Evolutionary conservation across 2,797 vertebrate genomes (phyloP), one percentile per base, ranked within the genome.

Genomic region (Antennarius maculatus): DNA sequence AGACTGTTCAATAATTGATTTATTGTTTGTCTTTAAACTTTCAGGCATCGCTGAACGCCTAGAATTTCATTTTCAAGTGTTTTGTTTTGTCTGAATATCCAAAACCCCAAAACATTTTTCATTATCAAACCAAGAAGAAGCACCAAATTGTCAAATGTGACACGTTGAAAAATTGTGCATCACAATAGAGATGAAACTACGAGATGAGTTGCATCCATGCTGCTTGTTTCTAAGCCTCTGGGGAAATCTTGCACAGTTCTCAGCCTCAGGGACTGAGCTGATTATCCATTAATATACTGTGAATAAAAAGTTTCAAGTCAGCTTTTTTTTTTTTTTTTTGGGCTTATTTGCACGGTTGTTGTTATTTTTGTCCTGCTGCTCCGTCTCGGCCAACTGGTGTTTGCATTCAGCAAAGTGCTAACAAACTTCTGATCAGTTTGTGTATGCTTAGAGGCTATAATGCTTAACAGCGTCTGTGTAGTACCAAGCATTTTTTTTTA

Each of bases 381-480:
- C 69, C 31, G 27, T n/a, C 46, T 65, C 37, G 62, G 54, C 54
- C 75, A 71, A 59, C 51, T 71, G 45, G 23, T 79, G 72, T 82
- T 71, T 56, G 62, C 68, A 69, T 18, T 9, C 12, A 13, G 71
- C 42, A 13, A 43, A 43, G 42, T 43, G 74, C 67, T 60, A 70
- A 77, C 68, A 52, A 64, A 78, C 72, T 57, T 57, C 80, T 80
- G 70, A 89, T 86, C 77, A 79, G 74, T 81, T 64, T 63, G 55
- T 68, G 52, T 71, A 54, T 62, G 61, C 79, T 84, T 74, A 79
- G 81, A 80, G 78, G 74, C 77, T 81, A 67, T 69, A 77, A 68
- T 51, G 51, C 61, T 67, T 53, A 77, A 71, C 74, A 60, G 77
- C 58, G 14, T 53, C 56, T 28, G 62, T 54, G 48, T 47, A 39